phyloP scores from a whole-genome alignment of 2,888 invertebrate genomes.

The Ichneumoninae sp. region DNA sequence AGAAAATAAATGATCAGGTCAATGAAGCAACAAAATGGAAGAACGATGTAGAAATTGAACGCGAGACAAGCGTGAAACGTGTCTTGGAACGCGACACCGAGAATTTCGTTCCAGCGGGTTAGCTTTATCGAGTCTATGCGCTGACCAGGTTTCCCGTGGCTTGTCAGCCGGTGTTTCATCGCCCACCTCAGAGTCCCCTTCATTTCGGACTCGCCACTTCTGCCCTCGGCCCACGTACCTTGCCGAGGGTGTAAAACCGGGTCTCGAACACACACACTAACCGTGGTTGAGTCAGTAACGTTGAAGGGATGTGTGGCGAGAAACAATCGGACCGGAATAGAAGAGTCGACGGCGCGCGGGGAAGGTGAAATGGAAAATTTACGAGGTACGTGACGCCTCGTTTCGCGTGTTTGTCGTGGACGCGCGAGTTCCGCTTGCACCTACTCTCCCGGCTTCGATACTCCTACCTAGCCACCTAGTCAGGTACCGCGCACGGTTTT shows the following conservation, averaged over 20 bases:
- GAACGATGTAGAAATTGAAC: not conserved
- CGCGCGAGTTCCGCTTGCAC: conserved; percentile 35
- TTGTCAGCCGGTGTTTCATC: not conserved
- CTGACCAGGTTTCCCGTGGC: not conserved
- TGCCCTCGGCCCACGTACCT: conserved; percentile 9
- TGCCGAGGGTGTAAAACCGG: conserved; percentile 35
- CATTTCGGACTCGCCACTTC: conserved; percentile 8
- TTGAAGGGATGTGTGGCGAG: conserved; percentile 10
- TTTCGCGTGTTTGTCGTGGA: conserved; percentile 48
- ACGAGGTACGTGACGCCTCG: conserved; percentile 52
- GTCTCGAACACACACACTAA: not conserved
- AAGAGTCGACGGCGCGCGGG: not conserved
- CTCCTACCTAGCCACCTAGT: conserved; percentile 11
- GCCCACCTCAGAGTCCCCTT: conserved; percentile 13
- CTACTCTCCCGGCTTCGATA: conserved; percentile 8
- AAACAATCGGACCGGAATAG: conserved; percentile 44
- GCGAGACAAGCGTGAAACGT: not conserved
- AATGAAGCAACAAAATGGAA: no score
- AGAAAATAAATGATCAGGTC: no score
- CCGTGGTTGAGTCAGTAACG: not conserved
- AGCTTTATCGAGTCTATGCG: not conserved
- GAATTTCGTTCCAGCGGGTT: not conserved
- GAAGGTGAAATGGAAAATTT: conserved; percentile 54
- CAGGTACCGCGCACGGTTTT: conserved; percentile 38
- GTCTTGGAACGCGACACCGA: not conserved